A percentile compares a stretch with the other conserved stretches of the same genome.
Conservation (phyloP, 1,140 invertebrate species). For the Neodiprion virginianus region DNA sequence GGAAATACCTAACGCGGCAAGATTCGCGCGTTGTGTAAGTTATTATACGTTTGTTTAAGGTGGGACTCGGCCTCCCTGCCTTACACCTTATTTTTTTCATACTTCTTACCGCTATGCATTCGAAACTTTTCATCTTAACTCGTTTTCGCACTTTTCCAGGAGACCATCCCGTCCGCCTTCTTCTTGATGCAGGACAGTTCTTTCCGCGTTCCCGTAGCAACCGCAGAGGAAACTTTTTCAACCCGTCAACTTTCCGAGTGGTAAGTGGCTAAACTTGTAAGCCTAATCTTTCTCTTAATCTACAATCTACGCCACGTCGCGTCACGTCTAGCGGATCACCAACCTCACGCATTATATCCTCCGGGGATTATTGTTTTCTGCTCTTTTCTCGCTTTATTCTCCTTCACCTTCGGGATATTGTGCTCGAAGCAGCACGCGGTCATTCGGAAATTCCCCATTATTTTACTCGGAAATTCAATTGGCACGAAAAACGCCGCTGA, state of each 20-base stretch:
- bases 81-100: neutral
- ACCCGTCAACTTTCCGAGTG: conserved; percentile 9
- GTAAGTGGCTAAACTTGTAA: conserved; percentile 11
- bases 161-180: neutral
- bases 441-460: no score
- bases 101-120: neutral
- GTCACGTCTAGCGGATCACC: no score
- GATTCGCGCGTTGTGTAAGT: no score
- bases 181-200: neutral
- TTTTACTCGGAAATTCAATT: no score
- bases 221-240: conserved; percentile 8
- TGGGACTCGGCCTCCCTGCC: neutral
- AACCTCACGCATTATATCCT: no score
- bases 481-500: no score
- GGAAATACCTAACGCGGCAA: no score
- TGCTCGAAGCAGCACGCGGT: no score
- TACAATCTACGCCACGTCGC: neutral
- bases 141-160: neutral
- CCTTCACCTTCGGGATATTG: no score
- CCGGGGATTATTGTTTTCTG: no score
- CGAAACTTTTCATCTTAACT: conserved; percentile 10
- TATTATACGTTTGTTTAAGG: no score
- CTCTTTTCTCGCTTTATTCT: no score
- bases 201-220: neutral
- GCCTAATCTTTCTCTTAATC: conserved; percentile 1